These are phyloP conservation scores for Helogale parvula DNA, from an alignment of 2,113 vertebrate species.

Conservation along the genomic window DNA sequence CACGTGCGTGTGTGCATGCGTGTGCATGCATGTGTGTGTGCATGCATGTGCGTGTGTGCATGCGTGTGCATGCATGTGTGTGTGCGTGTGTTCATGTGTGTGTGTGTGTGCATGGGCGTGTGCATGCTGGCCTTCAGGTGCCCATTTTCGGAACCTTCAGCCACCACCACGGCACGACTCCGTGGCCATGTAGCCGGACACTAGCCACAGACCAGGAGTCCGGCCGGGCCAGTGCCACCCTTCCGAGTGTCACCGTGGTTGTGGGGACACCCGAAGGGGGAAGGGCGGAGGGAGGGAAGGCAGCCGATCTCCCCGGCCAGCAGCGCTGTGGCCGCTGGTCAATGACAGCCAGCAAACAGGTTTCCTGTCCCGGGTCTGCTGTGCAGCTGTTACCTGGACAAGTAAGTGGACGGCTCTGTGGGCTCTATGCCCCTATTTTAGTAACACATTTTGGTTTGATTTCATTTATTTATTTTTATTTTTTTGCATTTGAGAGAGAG, in stretches of 20 bases:
- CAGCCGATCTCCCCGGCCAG: fast-evolving
- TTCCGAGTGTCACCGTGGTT: fast-evolving
- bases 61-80: too few relatives aligned
- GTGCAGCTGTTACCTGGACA: fast-evolving
- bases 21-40: background rate
- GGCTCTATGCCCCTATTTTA: too few relatives aligned
- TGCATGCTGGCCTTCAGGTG: background rate
- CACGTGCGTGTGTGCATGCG: too few relatives aligned
- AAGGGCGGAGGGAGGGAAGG: background rate
- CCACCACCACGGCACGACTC: background rate
- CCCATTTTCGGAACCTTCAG: background rate
- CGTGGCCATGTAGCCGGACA: background rate
- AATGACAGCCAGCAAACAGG: fast-evolving
- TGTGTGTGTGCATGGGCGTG: too few relatives aligned
- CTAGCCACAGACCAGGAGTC: background rate
- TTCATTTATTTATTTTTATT: too few relatives aligned
- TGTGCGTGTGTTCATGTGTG: too few relatives aligned
- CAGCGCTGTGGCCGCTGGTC: fast-evolving
- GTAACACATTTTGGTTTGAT: too few relatives aligned
- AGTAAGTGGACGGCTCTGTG: background rate
- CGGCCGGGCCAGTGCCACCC: too few relatives aligned
- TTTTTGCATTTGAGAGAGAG: too few relatives aligned
- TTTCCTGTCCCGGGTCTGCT: background rate
- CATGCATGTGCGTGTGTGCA: too few relatives aligned
- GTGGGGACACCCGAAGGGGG: too few relatives aligned